Conservation (phyloP, 2,888 invertebrate species). For the Encarsia formosa region DNA sequence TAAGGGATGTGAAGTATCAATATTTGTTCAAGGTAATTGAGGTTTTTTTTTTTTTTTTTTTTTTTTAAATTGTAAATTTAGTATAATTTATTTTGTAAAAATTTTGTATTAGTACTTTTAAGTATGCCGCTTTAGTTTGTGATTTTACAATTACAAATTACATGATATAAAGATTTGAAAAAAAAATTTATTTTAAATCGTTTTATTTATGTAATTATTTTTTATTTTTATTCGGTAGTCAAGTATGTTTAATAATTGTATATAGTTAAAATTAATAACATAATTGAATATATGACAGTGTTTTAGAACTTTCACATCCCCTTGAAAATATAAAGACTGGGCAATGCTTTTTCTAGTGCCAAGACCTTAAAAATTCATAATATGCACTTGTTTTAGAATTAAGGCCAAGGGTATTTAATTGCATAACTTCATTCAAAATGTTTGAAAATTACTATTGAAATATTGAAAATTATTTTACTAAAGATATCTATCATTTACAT, state of each 20-base stretch:
- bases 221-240: background rate
- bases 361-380: constrained; percentile 16
- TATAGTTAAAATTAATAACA: background rate
- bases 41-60: too few relatives aligned
- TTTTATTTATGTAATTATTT: constrained; percentile 4
- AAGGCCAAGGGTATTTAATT: constrained; percentile 11
- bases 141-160: background rate
- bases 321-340: constrained; percentile 17
- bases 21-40: too few relatives aligned
- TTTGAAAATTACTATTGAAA: background rate
- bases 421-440: constrained; percentile 10
- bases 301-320: background rate
- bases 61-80: too few relatives aligned
- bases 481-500: background rate
- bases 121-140: background rate
- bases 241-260: background rate
- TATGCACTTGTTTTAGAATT: constrained; percentile 1
- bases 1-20: too few relatives aligned
- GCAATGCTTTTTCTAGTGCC: constrained; percentile 21
- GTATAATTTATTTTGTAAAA: background rate
- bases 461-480: background rate
- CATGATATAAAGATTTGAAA: background rate
- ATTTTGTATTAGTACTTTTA: too few relatives aligned
- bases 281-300: background rate
- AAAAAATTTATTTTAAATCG: constrained; percentile 14